Conservation (phyloP, 1,140 invertebrate genomes). For the Calliopsis andreniformis region DNA sequence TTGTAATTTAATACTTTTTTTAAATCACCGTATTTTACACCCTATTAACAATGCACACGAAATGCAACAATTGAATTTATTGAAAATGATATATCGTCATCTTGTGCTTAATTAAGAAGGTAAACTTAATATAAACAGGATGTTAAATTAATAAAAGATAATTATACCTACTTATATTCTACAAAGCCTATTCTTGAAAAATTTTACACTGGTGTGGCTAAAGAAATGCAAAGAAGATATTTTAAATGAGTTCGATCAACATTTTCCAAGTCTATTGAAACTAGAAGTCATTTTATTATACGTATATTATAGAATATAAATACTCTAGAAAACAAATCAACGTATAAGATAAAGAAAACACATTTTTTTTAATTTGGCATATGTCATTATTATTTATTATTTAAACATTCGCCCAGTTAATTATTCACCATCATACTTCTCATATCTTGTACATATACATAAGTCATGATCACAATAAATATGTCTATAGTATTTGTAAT, state of each 20-base stretch:
- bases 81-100: neutral
- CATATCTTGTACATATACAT: constrained; percentile 26
- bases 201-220: constrained; percentile 29
- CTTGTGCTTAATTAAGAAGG: constrained; percentile 38
- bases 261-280: constrained; percentile 25
- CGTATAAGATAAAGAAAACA: neutral
- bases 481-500: constrained; percentile 30
- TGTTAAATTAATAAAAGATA: constrained; percentile 1
- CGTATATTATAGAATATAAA: constrained; percentile 8
- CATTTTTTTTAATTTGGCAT: neutral
- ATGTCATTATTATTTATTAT: neutral
- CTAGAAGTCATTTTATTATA: constrained; percentile 10
- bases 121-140: neutral
- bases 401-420: neutral
- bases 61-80: neutral
- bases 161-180: constrained; percentile 29
- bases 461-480: constrained; percentile 46
- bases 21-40: constrained; percentile 24
- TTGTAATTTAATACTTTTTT: constrained; percentile 4
- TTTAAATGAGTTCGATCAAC: constrained; percentile 55
- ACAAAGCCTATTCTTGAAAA: constrained; percentile 26
- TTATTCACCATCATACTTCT: constrained; percentile 31
- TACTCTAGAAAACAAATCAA: constrained; percentile 16
- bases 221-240: constrained; percentile 28
- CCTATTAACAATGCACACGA: constrained; percentile 6